Evolutionary conservation across 2,797 vertebrate genomes (phyloP), one percentile per base, ranked within the genome.

Genomic region (Glyptemys insculpta): DNA sequence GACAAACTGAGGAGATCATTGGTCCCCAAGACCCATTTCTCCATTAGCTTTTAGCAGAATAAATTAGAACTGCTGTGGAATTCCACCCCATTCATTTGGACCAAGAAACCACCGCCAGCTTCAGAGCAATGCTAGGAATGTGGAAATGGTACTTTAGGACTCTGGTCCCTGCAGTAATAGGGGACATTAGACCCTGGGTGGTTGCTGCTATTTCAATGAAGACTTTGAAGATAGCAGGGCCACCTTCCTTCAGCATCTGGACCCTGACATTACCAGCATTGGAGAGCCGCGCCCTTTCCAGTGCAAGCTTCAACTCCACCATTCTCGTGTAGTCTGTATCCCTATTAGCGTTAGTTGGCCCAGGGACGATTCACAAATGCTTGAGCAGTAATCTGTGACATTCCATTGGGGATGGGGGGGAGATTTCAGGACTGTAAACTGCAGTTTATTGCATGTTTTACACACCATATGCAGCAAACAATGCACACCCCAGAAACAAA

Each of bases 211-310:
- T 50, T 37, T 34, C 84, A 86, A 41, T 49, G 68, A 52, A 27
- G 82, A 49, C 81, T 37, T 34, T 19, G 53, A 34, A 34, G 49
- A 41, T 1, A 37, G 8, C 2, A 0, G 0, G 50, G 57, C 19
- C 54, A 72, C 10, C 19, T 25, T 72, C 65, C 10, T 37, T 41
- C 68, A 72, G 19, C 68, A 16, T n/a, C 44, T 84, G 18, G 50
- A 68, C 74, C 25, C 41, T 7, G 12, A 5, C 44, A 41, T 59
- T 62, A 52, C 68, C 31, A 3, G 21, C 31, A 5, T 29, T 44
- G 49, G 29, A 37, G 3, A 27, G 12, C 18, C 6, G 29, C 4
- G 25, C 14, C 9, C 14, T 79, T 25, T n/a, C 5, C 68, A 25
- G 10, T 41, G 68, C n/a, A 41, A 72, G 68, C 68, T 23, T 72